Evolutionary conservation across 2,113 vertebrate species (phyloP).

Genomic region (Daboia siamensis): DNA sequence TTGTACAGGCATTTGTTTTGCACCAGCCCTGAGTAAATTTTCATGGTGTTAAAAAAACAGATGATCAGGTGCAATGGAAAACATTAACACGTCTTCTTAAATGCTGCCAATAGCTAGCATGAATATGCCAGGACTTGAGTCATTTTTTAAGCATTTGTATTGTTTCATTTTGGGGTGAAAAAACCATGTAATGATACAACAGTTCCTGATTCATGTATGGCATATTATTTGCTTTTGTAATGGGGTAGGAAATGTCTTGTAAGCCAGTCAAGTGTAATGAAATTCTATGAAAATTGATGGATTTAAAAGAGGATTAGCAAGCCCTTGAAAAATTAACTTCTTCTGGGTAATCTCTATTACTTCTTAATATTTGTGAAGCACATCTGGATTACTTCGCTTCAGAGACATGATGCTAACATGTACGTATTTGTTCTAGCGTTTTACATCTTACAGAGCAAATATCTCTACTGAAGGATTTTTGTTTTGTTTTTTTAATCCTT

Average conservation of each 20-base stretch:
- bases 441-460: neutral
- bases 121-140: neutral
- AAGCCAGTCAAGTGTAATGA: neutral
- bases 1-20: conserved; percentile 35
- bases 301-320: neutral
- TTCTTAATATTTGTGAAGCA: neutral
- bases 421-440: neutral
- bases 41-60: conserved; percentile 14
- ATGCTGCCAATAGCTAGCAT: neutral
- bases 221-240: neutral
- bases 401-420: neutral
- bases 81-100: conserved; percentile 24
- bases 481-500: neutral
- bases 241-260: neutral
- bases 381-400: neutral
- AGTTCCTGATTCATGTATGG: neutral
- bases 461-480: neutral
- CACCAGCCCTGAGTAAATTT: conserved; percentile 20
- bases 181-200: neutral
- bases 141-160: neutral
- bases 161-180: neutral
- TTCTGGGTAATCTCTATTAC: neutral
- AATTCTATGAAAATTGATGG: neutral
- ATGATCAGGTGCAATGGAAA: conserved; percentile 14
- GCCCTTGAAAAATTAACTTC: neutral